phyloP scores from a whole-genome alignment of 2,888 invertebrate species.

The Odontocerum albicorne region DNA sequence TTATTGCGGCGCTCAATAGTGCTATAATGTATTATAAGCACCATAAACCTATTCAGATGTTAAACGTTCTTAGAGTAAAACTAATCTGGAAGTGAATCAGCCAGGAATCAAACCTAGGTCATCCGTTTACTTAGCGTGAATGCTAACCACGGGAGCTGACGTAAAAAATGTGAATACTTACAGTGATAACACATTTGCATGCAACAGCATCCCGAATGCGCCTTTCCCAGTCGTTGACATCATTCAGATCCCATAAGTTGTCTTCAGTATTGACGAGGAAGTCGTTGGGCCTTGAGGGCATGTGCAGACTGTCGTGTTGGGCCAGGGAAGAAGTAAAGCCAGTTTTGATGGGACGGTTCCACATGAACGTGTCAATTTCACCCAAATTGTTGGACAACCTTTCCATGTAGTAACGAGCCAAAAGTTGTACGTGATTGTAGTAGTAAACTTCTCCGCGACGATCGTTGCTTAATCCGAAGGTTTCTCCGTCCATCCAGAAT shows the following conservation, averaged over 20 bases:
- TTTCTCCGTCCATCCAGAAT: conserved; percentile 64
- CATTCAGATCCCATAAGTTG: conserved; percentile 47
- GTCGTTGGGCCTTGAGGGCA: conserved; percentile 63
- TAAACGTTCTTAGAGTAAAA: too few relatives aligned
- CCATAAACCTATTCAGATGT: too few relatives aligned
- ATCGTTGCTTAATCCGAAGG: conserved; percentile 47
- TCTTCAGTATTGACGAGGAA: conserved; percentile 56
- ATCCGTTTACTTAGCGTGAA: too few relatives aligned
- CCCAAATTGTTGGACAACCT: conserved; percentile 69
- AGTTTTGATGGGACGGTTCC: conserved; percentile 54
- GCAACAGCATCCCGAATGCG: conserved; percentile 65
- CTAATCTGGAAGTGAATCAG: too few relatives aligned
- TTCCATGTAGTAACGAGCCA: conserved; percentile 75
- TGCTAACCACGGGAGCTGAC: too few relatives aligned
- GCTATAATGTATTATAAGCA: too few relatives aligned
- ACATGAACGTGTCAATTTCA: conserved; percentile 61
- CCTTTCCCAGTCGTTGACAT: conserved; percentile 55
- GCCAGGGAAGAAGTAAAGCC: conserved; percentile 66
- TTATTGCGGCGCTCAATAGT: too few relatives aligned
- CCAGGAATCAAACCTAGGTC: too few relatives aligned
- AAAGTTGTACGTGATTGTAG: conserved; percentile 67
- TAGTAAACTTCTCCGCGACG: conserved; percentile 61
- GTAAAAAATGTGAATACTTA: conserved; percentile 32
- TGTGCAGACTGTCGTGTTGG: conserved; percentile 65
- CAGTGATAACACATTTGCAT: conserved; percentile 52